A percentile compares a stretch with the other conserved stretches of the same genome.
These are phyloP conservation scores for Schizaphis graminum DNA, from an alignment of 2,888 invertebrate species.

Conservation along the genomic window DNA sequence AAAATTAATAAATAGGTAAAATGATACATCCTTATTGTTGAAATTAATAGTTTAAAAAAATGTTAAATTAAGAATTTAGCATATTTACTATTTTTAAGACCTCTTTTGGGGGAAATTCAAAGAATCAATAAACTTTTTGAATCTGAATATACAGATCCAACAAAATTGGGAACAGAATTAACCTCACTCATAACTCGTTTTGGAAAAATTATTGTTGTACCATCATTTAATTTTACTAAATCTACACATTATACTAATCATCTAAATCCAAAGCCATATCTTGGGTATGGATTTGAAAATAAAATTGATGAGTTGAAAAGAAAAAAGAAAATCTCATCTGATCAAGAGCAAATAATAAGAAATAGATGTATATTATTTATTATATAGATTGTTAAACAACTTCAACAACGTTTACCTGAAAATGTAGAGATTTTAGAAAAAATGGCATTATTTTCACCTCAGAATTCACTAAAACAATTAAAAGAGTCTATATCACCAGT, in stretches of 20 bases:
- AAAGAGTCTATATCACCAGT: no score
- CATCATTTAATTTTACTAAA: background rate
- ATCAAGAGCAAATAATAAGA: no score
- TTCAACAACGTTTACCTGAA: no score
- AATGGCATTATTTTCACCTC: no score
- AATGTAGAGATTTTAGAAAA: no score
- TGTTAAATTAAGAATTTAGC: conserved; percentile 69
- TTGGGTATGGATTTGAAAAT: background rate
- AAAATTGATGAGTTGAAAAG: background rate
- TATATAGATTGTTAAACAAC: no score
- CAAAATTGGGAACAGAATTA: background rate
- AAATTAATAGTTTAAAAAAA: no score
- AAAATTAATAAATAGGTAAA: no score
- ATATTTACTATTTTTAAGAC: conserved; percentile 68
- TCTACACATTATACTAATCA: background rate
- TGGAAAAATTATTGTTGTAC: background rate
- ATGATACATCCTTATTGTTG: no score
- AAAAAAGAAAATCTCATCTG: no score
- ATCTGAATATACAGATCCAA: conserved; percentile 49
- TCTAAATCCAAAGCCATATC: background rate
- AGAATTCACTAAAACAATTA: no score
- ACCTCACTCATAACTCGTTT: background rate
- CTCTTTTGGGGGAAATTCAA: conserved; percentile 68
- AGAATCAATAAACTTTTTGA: conserved; percentile 68
- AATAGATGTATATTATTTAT: no score